These are phyloP conservation scores for Chrysemys picta DNA, from an alignment of 2,113 vertebrate species.

Conservation along the genomic window DNA sequence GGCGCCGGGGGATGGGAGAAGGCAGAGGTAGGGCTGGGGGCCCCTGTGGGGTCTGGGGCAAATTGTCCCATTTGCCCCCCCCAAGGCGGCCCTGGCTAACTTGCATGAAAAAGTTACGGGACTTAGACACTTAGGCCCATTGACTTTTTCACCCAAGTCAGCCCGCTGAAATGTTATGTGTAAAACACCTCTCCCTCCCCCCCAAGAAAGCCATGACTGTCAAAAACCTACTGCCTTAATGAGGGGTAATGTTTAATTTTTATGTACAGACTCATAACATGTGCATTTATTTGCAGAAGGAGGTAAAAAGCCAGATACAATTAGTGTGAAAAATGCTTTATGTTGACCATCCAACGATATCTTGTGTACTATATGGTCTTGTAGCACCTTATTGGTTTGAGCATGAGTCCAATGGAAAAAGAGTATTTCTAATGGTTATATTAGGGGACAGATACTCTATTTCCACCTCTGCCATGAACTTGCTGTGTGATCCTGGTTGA, in stretches of 20 bases:
- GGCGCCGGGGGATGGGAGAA: no score
- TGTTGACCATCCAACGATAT: rapidly evolving
- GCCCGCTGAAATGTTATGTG: no score
- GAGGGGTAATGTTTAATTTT: not conserved
- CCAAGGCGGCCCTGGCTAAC: no score
- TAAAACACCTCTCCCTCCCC: no score
- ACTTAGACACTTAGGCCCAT: no score
- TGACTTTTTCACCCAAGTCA: no score
- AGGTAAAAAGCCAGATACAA: rapidly evolving
- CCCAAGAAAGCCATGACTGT: no score
- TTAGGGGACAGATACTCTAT: not conserved
- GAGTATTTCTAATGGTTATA: not conserved
- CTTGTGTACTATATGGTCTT: rapidly evolving
- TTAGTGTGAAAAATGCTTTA: not conserved
- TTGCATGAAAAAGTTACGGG: no score
- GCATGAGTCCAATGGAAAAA: not conserved
- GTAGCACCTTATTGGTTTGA: not conserved
- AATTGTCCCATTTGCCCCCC: no score
- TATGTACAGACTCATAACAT: not conserved
- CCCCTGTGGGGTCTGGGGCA: no score
- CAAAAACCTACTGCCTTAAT: rapidly evolving
- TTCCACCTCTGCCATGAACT: not conserved
- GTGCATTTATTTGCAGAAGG: not conserved
- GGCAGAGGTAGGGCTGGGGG: no score
- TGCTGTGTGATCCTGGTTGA: rapidly evolving